Evolutionary conservation across 2,888 invertebrate species (phyloP).

Genomic region (Leucoptera coffeella): DNA sequence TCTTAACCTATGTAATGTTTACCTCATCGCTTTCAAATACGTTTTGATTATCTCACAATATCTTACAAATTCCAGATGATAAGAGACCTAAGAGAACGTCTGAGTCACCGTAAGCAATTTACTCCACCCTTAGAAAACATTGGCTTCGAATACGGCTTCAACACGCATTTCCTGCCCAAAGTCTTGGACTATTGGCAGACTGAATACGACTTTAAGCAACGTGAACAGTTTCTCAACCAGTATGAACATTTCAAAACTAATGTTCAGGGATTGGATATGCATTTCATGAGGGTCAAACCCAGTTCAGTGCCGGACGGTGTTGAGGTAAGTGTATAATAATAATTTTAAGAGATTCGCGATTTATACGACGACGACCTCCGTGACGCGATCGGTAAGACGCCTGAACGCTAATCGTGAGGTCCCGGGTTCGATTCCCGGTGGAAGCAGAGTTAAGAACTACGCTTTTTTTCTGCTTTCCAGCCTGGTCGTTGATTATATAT

Average conservation of each 20-base stretch:
- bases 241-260: slow-evolving; percentile 65
- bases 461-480: no score
- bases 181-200: slow-evolving; percentile 54
- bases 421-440: no score
- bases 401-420: no score
- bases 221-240: slow-evolving; percentile 56
- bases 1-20: not conserved
- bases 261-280: slow-evolving; percentile 65
- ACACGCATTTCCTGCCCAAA: slow-evolving; percentile 32
- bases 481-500: no score
- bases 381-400: no score
- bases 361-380: no score
- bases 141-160: slow-evolving; percentile 57
- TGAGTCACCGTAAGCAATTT: slow-evolving; percentile 37
- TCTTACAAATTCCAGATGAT: slow-evolving; percentile 21
- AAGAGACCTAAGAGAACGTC: slow-evolving; percentile 46
- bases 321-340: no score
- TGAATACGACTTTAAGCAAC: slow-evolving; percentile 60
- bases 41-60: slow-evolving; percentile 11
- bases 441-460: no score
- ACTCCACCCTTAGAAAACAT: slow-evolving; percentile 23
- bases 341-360: no score
- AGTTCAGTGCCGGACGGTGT: slow-evolving; percentile 7
- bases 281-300: slow-evolving; percentile 63
- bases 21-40: not conserved